Percentiles rank a stretch among this genome's conserved stretches.
Evolutionary conservation across 2,113 vertebrate species (phyloP).

Genomic region (Lophius piscatorius): DNA sequence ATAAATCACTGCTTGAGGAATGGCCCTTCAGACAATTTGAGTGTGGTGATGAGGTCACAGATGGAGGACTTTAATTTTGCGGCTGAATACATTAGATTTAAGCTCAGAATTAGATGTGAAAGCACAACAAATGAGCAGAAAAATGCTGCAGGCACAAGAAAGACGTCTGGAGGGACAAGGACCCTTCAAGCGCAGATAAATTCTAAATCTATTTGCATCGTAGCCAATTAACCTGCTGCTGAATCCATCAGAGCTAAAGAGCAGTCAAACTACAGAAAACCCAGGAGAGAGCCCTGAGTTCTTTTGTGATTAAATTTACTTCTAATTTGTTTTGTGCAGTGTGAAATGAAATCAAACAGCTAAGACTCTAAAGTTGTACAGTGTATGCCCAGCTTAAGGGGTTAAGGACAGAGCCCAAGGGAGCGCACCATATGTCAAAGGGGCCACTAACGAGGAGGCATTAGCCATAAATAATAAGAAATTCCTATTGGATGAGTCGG

Average conservation of each 20-base stretch:
- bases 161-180: conserved; percentile 24
- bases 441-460: too few relatives aligned
- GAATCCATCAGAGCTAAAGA: conserved; percentile 47
- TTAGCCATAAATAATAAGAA: too few relatives aligned
- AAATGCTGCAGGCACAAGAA: conserved; percentile 41
- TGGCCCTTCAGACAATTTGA: neutral
- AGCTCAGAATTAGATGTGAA: too few relatives aligned
- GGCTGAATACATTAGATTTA: too few relatives aligned
- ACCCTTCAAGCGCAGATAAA: conserved; percentile 30
- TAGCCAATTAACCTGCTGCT: conserved; percentile 59
- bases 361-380: too few relatives aligned
- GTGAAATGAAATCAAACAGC: too few relatives aligned
- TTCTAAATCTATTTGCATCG: conserved; percentile 53
- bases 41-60: conserved; percentile 34
- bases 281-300: conserved; percentile 18
- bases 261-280: conserved; percentile 32
- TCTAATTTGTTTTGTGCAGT: too few relatives aligned
- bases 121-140: conserved; percentile 32
- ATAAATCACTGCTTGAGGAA: neutral
- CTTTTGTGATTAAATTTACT: conserved; percentile 28
- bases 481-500: too few relatives aligned
- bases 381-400: too few relatives aligned
- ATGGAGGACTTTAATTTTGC: conserved; percentile 34
- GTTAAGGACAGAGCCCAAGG: too few relatives aligned
- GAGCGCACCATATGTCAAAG: too few relatives aligned